Evolutionary conservation across 2,888 invertebrate genomes (phyloP).

Genomic region (Tridacna gigas): DNA sequence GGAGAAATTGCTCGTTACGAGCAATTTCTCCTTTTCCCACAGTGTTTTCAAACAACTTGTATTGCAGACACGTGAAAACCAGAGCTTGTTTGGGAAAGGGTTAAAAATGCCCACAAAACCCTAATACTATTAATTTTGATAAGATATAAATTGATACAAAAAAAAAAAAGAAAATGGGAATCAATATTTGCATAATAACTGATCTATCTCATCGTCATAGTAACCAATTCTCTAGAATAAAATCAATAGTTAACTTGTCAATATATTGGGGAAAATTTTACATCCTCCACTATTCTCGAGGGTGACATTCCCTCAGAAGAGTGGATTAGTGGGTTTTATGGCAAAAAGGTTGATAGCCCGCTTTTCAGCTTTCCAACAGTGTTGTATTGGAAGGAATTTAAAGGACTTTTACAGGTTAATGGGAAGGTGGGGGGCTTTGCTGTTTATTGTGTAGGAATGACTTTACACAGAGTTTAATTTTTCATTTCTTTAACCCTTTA

Average conservation of each 20-base stretch:
- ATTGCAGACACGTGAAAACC: too few species aligned
- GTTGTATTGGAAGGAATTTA: too few species aligned
- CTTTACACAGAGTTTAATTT: not conserved
- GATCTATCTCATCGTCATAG: slow-evolving; percentile 58
- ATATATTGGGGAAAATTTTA: slow-evolving; percentile 52
- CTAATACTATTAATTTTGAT: not conserved
- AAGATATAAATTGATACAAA: not conserved
- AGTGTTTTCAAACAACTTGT: too few species aligned
- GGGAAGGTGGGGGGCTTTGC: too few species aligned
- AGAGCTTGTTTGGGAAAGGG: too few species aligned
- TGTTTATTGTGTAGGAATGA: too few species aligned
- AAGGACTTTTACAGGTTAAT: too few species aligned
- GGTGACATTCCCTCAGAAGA: not conserved
- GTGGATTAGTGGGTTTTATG: slow-evolving; percentile 12
- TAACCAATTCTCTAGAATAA: slow-evolving; percentile 45
- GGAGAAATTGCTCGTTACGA: too few species aligned
- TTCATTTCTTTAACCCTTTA: not conserved
- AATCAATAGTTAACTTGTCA: slow-evolving; percentile 61
- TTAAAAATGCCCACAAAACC: not conserved
- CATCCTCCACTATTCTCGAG: not conserved
- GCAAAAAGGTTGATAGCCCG: not conserved
- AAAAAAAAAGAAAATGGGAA: slow-evolving; percentile 15
- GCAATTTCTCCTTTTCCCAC: too few species aligned
- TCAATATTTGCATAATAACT: slow-evolving; percentile 40
- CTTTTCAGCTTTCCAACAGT: too few species aligned